Evolutionary conservation across 2,888 invertebrate genomes (phyloP).

Genomic region (Netelia inedita): DNA sequence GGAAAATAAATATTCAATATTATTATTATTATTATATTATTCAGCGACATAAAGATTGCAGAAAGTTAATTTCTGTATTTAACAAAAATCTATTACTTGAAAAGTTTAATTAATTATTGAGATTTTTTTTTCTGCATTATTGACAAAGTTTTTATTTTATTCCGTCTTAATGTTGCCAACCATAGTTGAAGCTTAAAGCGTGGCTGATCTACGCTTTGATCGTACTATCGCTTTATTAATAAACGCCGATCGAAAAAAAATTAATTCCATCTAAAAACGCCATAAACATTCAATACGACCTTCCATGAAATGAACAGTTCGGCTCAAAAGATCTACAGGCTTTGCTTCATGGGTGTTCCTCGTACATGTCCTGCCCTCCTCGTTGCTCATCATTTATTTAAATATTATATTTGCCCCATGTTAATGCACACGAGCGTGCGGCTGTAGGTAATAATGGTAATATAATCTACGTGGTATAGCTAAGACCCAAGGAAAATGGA

Average conservation of each 20-base stretch:
- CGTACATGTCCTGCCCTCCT: conserved; percentile 9
- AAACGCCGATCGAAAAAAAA: neutral
- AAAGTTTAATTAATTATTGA: too few species aligned
- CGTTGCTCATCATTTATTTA: conserved; percentile 72
- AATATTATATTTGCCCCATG: conserved; percentile 77
- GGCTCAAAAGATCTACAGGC: conserved; percentile 68
- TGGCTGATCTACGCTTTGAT: too few species aligned
- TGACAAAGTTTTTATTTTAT: too few species aligned
- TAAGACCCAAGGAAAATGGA: conserved; percentile 77
- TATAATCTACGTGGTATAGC: conserved; percentile 75
- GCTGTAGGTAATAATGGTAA: conserved; percentile 76
- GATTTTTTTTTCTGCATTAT: too few species aligned
- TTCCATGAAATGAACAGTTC: conserved; percentile 51
- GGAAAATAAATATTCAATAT: too few species aligned
- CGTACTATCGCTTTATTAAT: too few species aligned
- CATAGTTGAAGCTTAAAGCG: too few species aligned
- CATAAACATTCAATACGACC: neutral
- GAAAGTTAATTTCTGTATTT: too few species aligned
- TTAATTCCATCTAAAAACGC: conserved; percentile 24
- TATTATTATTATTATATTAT: too few species aligned
- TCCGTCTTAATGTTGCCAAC: too few species aligned
- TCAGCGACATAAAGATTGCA: too few species aligned
- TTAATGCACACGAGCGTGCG: conserved; percentile 71
- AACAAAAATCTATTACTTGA: too few species aligned
- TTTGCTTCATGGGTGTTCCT: conserved; percentile 66